Conservation (phyloP, 2,113 vertebrate species). For the Sakesphorus luctuosus region DNA sequence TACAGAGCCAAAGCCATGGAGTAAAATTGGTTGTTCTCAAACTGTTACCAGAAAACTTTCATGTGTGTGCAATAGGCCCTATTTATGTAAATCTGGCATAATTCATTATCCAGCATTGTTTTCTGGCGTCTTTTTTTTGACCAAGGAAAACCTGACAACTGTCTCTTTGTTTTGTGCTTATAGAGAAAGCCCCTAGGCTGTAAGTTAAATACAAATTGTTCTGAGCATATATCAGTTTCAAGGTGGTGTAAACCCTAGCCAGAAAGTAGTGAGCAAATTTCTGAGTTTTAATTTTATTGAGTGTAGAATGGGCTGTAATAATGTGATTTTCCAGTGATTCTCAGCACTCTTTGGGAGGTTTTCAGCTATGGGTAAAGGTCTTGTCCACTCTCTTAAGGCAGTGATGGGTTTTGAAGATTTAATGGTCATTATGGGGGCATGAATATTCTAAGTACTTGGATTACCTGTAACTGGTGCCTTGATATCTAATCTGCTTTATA, state of each 20-base stretch:
- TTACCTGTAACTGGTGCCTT: not conserved
- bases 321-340: not conserved
- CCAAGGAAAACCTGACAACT: not conserved
- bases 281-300: not conserved
- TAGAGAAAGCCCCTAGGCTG: not conserved
- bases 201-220: not conserved
- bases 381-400: not conserved
- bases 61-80: not conserved
- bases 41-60: not conserved
- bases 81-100: not conserved
- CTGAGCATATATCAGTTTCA: rapidly evolving
- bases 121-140: not conserved
- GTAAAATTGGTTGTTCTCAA: not conserved
- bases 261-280: not conserved
- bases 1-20: not conserved
- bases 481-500: not conserved
- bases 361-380: not conserved
- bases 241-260: not conserved
- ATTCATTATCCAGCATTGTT: not conserved
- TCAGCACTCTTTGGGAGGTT: not conserved
- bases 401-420: not conserved
- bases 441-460: not conserved
- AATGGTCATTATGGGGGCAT: not conserved
- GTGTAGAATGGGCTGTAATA: not conserved
- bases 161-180: not conserved